Percentiles rank a stretch among this genome's conserved stretches.
Conservation (phyloP, 2,797 vertebrate species). For the Falco concolor region DNA sequence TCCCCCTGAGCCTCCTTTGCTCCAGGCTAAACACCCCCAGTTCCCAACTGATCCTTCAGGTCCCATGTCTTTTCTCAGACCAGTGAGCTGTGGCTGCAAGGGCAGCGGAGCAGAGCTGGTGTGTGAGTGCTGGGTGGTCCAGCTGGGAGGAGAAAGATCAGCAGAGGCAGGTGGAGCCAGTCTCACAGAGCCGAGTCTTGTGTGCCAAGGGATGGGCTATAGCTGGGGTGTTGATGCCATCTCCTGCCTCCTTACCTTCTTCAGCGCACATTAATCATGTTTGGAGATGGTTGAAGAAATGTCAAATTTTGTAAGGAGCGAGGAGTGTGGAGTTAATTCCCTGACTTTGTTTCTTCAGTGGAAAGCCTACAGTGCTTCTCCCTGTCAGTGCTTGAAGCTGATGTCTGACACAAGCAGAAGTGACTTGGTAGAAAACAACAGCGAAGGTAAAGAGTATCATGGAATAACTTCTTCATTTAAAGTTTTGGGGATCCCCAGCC, state of each 20-base stretch:
- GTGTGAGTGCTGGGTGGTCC: background rate
- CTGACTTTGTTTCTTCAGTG: background rate
- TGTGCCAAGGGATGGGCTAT: background rate
- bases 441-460: background rate
- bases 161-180: background rate
- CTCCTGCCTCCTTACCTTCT: background rate
- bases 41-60: background rate
- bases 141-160: background rate
- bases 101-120: background rate
- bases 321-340: background rate
- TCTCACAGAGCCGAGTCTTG: background rate
- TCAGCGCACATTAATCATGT: background rate
- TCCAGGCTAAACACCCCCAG: no score
- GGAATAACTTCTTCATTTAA: background rate
- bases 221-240: background rate
- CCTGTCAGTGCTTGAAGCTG: background rate
- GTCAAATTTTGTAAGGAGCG: background rate
- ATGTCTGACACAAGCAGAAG: background rate
- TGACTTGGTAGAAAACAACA: background rate
- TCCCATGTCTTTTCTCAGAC: background rate
- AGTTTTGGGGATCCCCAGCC: background rate
- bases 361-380: fast-evolving
- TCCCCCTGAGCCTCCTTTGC: no score
- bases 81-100: background rate
- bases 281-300: background rate